These are phyloP conservation scores for Leuciscus waleckii DNA, from an alignment of 2,797 vertebrate species.

Conservation along the genomic window DNA sequence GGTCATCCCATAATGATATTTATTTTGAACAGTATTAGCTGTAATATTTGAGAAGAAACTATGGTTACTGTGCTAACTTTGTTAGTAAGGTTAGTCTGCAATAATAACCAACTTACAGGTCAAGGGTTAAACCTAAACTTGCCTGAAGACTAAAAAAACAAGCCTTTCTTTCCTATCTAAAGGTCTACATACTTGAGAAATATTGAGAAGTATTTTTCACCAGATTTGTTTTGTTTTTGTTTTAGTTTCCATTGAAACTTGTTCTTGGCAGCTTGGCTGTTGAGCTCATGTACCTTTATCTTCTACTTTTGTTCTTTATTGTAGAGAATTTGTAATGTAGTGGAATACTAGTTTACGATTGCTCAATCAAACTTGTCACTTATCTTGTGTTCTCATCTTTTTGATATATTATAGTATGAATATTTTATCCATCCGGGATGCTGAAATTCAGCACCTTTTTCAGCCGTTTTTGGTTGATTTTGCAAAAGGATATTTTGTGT, in stretches of 20 bases:
- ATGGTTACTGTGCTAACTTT: conserved; percentile 19
- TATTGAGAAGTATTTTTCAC: conserved; percentile 46
- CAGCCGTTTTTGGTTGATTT: not conserved
- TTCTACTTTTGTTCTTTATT: conserved; percentile 49
- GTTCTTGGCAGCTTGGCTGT: conserved; percentile 69
- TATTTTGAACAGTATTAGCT: not conserved
- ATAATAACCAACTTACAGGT: conserved; percentile 8
- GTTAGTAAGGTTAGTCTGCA: not conserved
- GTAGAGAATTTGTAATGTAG: conserved; percentile 67
- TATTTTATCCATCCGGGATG: not conserved
- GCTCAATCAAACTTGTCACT: not conserved
- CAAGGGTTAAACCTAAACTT: conserved; percentile 6
- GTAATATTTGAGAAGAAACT: not conserved
- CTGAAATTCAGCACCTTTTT: not conserved
- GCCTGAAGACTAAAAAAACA: conserved; percentile 23
- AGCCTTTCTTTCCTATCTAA: conserved; percentile 38
- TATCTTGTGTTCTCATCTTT: not conserved
- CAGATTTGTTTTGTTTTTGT: conserved; percentile 59
- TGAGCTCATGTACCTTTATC: conserved; percentile 53
- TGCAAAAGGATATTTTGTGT: not conserved
- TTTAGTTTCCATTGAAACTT: conserved; percentile 76
- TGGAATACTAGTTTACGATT: conserved; percentile 33
- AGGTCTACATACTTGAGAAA: conserved; percentile 61
- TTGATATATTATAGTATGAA: not conserved
- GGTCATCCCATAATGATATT: not conserved